Percentiles rank a stretch among this genome's conserved stretches.
These are phyloP conservation scores for Oxyruncus cristatus DNA, from an alignment of 2,113 vertebrate genomes.

Conservation along the genomic window DNA sequence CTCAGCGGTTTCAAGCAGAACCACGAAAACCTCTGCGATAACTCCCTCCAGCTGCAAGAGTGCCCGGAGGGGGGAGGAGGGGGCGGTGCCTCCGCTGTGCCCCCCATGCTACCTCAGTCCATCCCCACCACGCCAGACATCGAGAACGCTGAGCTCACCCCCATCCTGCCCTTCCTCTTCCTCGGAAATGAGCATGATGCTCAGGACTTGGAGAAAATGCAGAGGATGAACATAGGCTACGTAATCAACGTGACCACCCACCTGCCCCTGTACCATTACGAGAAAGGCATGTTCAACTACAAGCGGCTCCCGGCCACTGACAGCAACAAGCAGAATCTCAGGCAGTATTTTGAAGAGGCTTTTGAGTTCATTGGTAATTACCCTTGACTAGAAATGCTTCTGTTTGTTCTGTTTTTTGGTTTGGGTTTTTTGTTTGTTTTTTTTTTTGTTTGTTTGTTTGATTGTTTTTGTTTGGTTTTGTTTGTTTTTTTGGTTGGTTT, in stretches of 20 bases:
- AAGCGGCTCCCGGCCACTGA: conserved; percentile 95
- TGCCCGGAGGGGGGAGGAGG: conserved; percentile 82
- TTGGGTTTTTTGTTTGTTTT: neutral
- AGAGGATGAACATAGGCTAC: conserved; percentile 89
- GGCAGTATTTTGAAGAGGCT: conserved; percentile 98
- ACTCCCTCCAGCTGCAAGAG: conserved; percentile 93
- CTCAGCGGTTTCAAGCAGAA: conserved; percentile 92
- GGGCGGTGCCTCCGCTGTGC: conserved; percentile 67
- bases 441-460: too few relatives aligned
- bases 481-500: too few relatives aligned
- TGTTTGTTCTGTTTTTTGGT: neutral
- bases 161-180: conserved; percentile 94
- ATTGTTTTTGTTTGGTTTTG: too few relatives aligned
- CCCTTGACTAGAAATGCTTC: neutral
- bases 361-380: conserved; percentile 97
- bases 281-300: conserved; percentile 90
- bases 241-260: conserved; percentile 97
- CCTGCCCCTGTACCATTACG: conserved; percentile 94
- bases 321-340: conserved; percentile 99
- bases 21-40: conserved; percentile 95
- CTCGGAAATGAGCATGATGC: conserved; percentile 95
- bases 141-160: conserved; percentile 94
- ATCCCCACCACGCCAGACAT: conserved; percentile 94
- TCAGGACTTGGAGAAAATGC: conserved; percentile 90
- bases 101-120: conserved; percentile 87